phyloP scores from a whole-genome alignment of 2,888 invertebrate species.

The Hylaea fasciaria region DNA sequence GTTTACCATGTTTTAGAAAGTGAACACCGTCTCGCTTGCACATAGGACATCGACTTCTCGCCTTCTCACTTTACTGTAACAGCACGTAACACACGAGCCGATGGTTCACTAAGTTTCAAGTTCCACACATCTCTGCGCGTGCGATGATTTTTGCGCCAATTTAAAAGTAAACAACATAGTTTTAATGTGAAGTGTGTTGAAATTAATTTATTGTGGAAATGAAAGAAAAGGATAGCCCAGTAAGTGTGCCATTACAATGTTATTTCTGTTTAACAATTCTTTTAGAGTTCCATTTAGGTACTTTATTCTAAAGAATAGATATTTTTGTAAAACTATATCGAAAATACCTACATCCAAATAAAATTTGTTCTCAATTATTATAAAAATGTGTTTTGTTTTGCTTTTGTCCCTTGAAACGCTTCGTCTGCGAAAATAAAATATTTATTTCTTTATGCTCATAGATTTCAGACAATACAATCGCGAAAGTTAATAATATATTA shows the following conservation, averaged over 20 bases:
- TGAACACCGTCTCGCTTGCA: constrained; percentile 55
- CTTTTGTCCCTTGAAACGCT: too few species aligned
- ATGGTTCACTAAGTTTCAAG: constrained; percentile 50
- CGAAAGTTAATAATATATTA: too few species aligned
- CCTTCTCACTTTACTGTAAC: constrained; percentile 51
- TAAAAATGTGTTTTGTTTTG: too few species aligned
- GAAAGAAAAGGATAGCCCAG: constrained; percentile 38
- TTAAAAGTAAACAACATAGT: constrained; percentile 30
- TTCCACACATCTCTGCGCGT: constrained; percentile 52
- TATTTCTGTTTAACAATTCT: too few species aligned
- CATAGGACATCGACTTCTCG: constrained; percentile 29
- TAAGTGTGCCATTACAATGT: constrained; percentile 19
- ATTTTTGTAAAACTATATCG: too few species aligned
- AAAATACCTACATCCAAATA: too few species aligned
- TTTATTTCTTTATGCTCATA: too few species aligned
- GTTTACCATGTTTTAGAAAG: constrained; percentile 76
- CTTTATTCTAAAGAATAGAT: too few species aligned
- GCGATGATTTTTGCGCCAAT: constrained; percentile 38
- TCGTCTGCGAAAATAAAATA: too few species aligned
- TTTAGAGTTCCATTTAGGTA: too few species aligned
- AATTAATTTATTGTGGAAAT: constrained; percentile 32
- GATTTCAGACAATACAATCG: too few species aligned
- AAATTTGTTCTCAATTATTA: too few species aligned
- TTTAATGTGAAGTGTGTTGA: constrained; percentile 9
- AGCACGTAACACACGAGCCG: constrained; percentile 39